Percentiles rank a stretch among this genome's conserved stretches.
These are phyloP conservation scores for Aleiodes sp. DNA, from an alignment of 1,140 invertebrate species.

Conservation along the genomic window DNA sequence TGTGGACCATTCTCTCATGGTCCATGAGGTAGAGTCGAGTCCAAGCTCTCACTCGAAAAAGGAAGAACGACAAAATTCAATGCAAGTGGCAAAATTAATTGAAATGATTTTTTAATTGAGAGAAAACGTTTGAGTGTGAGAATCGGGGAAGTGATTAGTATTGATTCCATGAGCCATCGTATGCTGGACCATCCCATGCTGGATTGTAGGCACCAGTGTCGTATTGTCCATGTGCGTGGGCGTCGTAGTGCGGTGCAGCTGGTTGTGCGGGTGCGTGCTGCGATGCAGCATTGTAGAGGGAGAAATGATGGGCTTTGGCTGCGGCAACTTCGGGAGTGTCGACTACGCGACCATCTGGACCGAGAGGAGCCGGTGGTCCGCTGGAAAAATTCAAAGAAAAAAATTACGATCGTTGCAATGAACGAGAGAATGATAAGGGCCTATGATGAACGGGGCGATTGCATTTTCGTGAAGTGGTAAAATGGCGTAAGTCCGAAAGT, in stretches of 20 bases:
- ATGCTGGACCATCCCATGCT: conserved; percentile 47
- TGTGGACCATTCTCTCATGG: too few relatives aligned
- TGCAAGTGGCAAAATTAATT: too few relatives aligned
- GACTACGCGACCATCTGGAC: conserved; percentile 68
- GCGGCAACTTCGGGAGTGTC: conserved; percentile 73
- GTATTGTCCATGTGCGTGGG: conserved; percentile 8
- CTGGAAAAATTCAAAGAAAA: conserved; percentile 37
- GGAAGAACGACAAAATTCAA: too few relatives aligned
- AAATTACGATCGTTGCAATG: background rate
- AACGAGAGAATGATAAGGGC: conserved; percentile 15
- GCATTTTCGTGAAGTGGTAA: too few relatives aligned
- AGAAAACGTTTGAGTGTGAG: too few relatives aligned
- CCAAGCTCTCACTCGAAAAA: background rate
- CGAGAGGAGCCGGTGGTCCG: conserved; percentile 64
- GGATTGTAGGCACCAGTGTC: conserved; percentile 40
- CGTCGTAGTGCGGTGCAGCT: conserved; percentile 27
- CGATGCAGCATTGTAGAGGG: conserved; percentile 68
- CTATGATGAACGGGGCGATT: too few relatives aligned
- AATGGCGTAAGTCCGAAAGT: too few relatives aligned
- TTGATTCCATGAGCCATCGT: conserved; percentile 36
- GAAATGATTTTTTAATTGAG: too few relatives aligned
- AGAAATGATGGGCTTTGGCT: conserved; percentile 71
- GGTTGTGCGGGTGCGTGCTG: conserved; percentile 61
- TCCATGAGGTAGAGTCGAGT: conserved; percentile 11
- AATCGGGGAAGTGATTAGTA: too few relatives aligned